A percentile compares a stretch with the other conserved stretches of the same genome.
Evolutionary conservation across 2,797 vertebrate species (phyloP).

Genomic region (Galagoides demidoff): DNA sequence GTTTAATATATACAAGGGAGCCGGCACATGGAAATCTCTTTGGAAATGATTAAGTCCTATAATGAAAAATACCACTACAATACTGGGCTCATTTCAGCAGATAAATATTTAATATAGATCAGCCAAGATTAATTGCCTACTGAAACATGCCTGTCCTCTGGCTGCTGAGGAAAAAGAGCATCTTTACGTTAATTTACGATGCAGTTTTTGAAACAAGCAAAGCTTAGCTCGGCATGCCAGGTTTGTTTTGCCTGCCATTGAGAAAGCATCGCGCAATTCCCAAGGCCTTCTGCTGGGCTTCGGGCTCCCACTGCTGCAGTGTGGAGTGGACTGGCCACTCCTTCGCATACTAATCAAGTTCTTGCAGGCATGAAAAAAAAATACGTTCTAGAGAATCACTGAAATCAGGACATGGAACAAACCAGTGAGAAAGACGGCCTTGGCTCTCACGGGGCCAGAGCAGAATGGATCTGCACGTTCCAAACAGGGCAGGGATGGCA

Average conservation of each 20-base stretch:
- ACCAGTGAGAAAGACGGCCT: background rate
- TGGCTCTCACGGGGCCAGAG: background rate
- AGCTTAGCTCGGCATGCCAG: conserved; percentile 59
- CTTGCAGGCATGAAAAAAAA: conserved; percentile 4
- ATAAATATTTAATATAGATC: conserved; percentile 91
- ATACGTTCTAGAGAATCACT: conserved; percentile 41
- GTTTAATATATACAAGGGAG: conserved; percentile 80
- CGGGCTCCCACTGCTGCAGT: conserved; percentile 82
- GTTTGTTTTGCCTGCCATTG: conserved; percentile 54
- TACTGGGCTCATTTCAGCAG: conserved; percentile 86
- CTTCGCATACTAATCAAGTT: conserved; percentile 72
- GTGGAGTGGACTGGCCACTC: background rate
- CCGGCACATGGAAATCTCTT: conserved; percentile 83
- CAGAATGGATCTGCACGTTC: background rate
- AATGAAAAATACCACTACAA: conserved; percentile 88
- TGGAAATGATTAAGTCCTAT: conserved; percentile 87
- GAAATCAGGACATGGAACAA: conserved; percentile 54
- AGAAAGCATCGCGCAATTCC: conserved; percentile 76
- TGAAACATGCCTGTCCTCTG: conserved; percentile 82
- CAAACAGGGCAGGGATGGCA: background rate
- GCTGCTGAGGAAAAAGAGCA: conserved; percentile 83
- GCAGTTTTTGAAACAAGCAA: conserved; percentile 83
- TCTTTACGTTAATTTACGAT: conserved; percentile 86
- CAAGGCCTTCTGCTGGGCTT: conserved; percentile 82
- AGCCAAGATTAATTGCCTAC: conserved; percentile 88